phyloP scores from a whole-genome alignment of 2,113 vertebrate genomes.

The Cyphomyrus plagiostoma region DNA sequence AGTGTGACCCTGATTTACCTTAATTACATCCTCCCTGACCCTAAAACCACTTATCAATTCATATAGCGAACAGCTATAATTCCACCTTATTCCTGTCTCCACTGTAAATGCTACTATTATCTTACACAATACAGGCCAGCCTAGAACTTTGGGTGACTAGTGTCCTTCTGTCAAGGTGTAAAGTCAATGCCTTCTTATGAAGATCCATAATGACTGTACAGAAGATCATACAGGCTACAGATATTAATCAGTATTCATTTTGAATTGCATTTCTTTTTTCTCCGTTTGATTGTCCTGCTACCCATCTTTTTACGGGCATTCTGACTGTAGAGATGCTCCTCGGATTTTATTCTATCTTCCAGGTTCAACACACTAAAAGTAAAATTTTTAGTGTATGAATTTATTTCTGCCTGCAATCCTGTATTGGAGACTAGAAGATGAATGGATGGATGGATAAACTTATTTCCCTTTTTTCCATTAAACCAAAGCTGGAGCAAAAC shows the following conservation, averaged over 20 bases:
- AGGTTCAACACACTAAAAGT: not conserved
- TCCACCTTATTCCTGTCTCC: not conserved
- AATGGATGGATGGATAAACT: not conserved
- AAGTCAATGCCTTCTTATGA: not conserved
- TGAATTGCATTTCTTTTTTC: not conserved
- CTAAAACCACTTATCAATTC: conserved; percentile 5
- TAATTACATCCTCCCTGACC: not conserved
- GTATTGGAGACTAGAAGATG: not conserved
- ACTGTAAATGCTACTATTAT: not conserved
- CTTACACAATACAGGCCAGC: not conserved
- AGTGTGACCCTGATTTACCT: conserved; percentile 11
- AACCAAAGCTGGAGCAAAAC: not conserved
- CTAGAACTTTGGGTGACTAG: not conserved
- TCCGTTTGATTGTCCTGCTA: not conserved
- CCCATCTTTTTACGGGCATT: not conserved
- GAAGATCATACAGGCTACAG: not conserved
- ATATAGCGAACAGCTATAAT: conserved; percentile 7
- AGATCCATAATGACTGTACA: not conserved
- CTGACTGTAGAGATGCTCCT: not conserved
- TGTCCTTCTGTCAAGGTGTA: not conserved
- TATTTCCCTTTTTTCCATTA: not conserved
- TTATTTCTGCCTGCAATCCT: not conserved
- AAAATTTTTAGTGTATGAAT: not conserved
- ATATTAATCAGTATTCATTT: not conserved
- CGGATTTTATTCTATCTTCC: not conserved